Base-by-base conservation (phyloP, 2,797 vertebrate species). In the Okamejei kenojei region DNA sequence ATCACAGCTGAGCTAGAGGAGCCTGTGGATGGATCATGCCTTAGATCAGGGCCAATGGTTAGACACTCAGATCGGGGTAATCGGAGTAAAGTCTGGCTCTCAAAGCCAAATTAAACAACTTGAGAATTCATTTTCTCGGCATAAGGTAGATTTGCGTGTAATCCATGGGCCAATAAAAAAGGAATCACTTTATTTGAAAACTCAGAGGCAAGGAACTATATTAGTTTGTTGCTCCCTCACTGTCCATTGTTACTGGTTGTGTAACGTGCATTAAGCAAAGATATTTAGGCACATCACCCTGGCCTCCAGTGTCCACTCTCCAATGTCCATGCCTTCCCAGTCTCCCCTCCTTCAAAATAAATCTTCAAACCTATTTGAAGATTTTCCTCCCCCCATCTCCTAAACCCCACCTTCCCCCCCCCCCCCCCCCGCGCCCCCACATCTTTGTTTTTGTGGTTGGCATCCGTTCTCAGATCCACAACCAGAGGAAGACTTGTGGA, bases 91-190 rank as follows among this genome's bases (percentile, higher is more conserved):
- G 90, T 23, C 71, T 58, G 90, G 71, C 94, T 95, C 94, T 91
- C 94, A 93, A 95, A 96, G 96, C 94, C 95, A 95, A 96, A 97
- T 96, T 95, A 96, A 96, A 95, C 94, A 94, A 94, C 95, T 96
- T 96, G 95, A 96, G 95, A 97, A 97, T 95, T 96, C 96, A 97
- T 97, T 96, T 96, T 94, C 94, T 95, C 94, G 94, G 93, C 94
- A 91, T 95, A 94, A 96, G 96, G 94, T 94, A 95, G 96, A 96
- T 96, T 96, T 96, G 94, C 93, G 93, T 94, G 94, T 93, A 96
- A 95, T 95, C 93, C 95, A 95, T 95, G 94, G 95, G 94, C 95
- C 93, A 95, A 93, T 81, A 94, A 93, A 95, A 94, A 93, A 93
- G 68, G 82, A 84, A 32, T 94, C 93, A 94, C 95, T 94, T 95